A percentile compares a stretch with the other conserved stretches of the same genome.
Conservation (phyloP, 2,113 vertebrate genomes). For the Danionella cerebrum region DNA sequence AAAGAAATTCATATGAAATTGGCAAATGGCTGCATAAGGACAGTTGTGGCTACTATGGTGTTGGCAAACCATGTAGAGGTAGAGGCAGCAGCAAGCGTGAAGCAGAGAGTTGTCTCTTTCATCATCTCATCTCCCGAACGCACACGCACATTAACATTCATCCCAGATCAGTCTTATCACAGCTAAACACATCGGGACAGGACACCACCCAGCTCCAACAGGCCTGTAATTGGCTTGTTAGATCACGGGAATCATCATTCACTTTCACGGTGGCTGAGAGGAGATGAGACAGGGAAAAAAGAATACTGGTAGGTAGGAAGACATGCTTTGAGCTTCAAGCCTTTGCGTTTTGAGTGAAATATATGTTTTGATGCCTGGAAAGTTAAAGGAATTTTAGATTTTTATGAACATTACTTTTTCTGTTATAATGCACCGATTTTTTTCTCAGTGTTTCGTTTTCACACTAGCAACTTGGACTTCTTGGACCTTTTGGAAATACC, state of each 20-base stretch:
- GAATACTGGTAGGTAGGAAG: background rate
- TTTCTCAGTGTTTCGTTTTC: no score
- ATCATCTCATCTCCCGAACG: slow-evolving; percentile 38
- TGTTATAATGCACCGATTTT: no score
- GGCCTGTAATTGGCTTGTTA: slow-evolving; percentile 51
- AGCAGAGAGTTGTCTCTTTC: background rate
- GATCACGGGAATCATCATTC: slow-evolving; percentile 55
- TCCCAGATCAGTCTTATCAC: slow-evolving; percentile 48
- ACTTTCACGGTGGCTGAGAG: slow-evolving; percentile 40
- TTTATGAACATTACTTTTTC: no score
- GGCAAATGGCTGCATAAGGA: background rate
- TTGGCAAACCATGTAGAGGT: background rate
- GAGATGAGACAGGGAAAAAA: background rate
- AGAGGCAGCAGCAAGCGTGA: background rate
- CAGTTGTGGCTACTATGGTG: background rate
- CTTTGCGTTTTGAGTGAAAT: background rate
- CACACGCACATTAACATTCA: slow-evolving; percentile 45
- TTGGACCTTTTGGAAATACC: no score
- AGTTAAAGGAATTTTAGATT: background rate
- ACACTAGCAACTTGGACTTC: no score
- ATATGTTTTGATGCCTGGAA: background rate
- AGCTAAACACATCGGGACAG: slow-evolving; percentile 46
- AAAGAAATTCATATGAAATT: no score
- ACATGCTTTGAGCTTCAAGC: background rate
- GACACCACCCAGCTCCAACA: background rate